phyloP scores from a whole-genome alignment of 2,888 invertebrate species.

The Choristoneura rosaceana region DNA sequence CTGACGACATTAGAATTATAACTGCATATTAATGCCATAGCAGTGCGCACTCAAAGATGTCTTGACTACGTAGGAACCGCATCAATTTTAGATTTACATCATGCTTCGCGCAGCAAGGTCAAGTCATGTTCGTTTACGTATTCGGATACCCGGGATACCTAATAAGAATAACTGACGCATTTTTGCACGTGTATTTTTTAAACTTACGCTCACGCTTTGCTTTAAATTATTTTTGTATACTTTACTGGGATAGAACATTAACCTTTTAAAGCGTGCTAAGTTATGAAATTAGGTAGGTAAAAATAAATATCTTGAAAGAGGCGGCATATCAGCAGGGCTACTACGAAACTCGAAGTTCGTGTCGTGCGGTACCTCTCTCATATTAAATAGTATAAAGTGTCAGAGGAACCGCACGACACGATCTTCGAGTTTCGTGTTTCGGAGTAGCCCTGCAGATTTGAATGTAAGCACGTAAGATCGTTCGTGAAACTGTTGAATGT shows the following conservation, averaged over 20 bases:
- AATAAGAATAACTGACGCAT: slow-evolving; percentile 22
- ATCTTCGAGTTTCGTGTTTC: no score
- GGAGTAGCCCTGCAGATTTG: no score
- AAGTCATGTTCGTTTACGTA: slow-evolving; percentile 29
- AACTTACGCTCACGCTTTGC: not conserved
- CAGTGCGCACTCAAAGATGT: not conserved
- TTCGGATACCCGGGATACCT: slow-evolving; percentile 6
- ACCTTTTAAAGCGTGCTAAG: no score
- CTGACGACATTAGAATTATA: not conserved
- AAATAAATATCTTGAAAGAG: no score
- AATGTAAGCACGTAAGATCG: no score
- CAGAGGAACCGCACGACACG: no score
- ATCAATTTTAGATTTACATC: slow-evolving; percentile 30
- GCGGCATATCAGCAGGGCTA: no score
- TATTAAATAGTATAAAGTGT: no score
- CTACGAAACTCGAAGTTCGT: no score
- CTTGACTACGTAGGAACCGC: slow-evolving; percentile 12
- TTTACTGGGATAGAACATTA: not conserved
- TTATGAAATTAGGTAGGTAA: no score
- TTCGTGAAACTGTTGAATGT: no score
- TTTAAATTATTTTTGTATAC: not conserved
- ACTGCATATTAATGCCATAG: slow-evolving; percentile 19
- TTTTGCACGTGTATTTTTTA: slow-evolving; percentile 18
- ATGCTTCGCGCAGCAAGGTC: slow-evolving; percentile 26
- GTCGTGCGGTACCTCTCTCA: no score